Percentiles rank a stretch among this genome's conserved stretches.
These are phyloP conservation scores for Thermophis baileyi DNA, from an alignment of 2,113 vertebrate genomes.

Conservation along the genomic window DNA sequence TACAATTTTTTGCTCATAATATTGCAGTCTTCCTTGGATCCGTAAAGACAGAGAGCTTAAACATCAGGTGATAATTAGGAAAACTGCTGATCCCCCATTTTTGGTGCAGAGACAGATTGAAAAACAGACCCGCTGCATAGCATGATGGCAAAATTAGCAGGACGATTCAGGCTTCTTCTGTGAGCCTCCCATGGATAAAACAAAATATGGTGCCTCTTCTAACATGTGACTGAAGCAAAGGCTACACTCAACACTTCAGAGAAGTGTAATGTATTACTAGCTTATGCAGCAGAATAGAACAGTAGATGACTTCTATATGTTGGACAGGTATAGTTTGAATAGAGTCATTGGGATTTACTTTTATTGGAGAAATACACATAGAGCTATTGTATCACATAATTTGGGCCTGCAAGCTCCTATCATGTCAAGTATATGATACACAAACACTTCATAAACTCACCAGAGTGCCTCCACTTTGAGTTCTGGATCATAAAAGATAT, in stretches of 20 bases:
- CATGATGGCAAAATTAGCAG: not conserved
- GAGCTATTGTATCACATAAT: slow-evolving; percentile 4
- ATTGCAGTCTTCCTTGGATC: not conserved
- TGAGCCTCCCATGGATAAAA: not conserved
- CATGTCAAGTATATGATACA: slow-evolving; percentile 11
- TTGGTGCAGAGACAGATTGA: not conserved
- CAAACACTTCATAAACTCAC: slow-evolving; percentile 20
- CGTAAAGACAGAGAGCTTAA: not conserved
- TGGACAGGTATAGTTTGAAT: not conserved
- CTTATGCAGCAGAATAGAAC: not conserved
- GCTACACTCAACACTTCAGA: not conserved
- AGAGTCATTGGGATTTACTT: not conserved
- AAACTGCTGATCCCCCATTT: not conserved
- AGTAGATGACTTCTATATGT: not conserved
- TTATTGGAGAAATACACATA: not conserved
- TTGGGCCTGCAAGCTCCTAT: not conserved
- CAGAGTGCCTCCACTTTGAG: slow-evolving; percentile 30
- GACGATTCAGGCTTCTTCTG: not conserved
- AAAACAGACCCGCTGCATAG: not conserved
- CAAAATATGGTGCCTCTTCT: not conserved
- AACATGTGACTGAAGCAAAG: not conserved
- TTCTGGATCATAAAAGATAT: slow-evolving; percentile 25
- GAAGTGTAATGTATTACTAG: not conserved
- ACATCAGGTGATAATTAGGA: not conserved
- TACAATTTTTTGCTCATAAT: not conserved